Base-by-base conservation (phyloP, 2,797 vertebrate species). In the Thaleichthys pacificus region DNA sequence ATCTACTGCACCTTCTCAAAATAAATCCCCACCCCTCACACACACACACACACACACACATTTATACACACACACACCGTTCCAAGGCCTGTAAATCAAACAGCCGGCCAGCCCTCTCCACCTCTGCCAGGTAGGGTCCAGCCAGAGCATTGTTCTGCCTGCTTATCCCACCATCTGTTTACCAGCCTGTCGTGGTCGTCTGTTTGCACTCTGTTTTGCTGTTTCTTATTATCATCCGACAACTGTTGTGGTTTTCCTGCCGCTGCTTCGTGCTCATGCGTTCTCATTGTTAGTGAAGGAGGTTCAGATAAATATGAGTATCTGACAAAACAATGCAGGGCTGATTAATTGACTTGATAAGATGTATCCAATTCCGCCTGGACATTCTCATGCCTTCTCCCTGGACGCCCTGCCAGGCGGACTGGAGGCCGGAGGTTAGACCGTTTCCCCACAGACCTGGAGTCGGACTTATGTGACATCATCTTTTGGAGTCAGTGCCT, bases 241-340 rank as follows among this genome's bases (percentile, higher is more conserved):
- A 75, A 85, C 84, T 85, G 84, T 86, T 88, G 82, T 83, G 80
- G 82, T 81, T 87, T 89, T 87, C 85, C 88, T 87, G 86, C 74
- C 77, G 78, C 81, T 71, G 3, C 80, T 71, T 80, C 38, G 72
- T 73, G 75, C 69, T 69, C 66, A 75, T 80, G 85, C 64, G 76
- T 81, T 73, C 74, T 61, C 75, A 80, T 83, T 83, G 83, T 90
- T 85, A 74, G 78, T 32, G 75, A 70, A 76, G 75, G 79, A 78
- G 69, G 32, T 73, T 74, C 56, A 68, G 70, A 85, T 87, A 90
- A 90, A 91, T 85, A 88, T 12, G 54, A 79, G 77, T 72, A 56
- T 80, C 73, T 72, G 42, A 73, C 68, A 78, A 82, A 83, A 84
- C 84, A 84, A 84, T 77, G 72, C 68, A 51, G 35, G 35, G 60